Evolutionary conservation across 2,113 vertebrate species (phyloP), one percentile per base, ranked within the genome.

Genomic region (Calyptomena viridis): DNA sequence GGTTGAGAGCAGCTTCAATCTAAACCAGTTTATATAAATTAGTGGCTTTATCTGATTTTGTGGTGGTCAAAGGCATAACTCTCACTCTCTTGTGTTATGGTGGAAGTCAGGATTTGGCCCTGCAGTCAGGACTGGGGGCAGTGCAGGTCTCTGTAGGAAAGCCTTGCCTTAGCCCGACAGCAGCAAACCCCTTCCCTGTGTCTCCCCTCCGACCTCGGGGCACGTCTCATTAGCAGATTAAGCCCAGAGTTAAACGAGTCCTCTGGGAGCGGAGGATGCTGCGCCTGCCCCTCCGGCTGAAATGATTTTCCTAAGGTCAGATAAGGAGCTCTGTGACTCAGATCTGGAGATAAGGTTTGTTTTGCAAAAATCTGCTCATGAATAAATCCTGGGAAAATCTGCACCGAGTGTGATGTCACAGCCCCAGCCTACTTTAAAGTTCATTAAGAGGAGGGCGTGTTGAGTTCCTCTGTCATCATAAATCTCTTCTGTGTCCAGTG

Each of bases 161-260:
- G 60, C 33, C 52, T 13, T 63, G 47, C 62, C 55, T 72, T 28
- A 17, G 59, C 20, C n/a, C 75, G 50, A 3, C 20, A 53, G 93
- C 73, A 69, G 71, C 93, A 73, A 37, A 77, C 30, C 5, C 63
- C 63, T 93, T 68, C 68, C 75, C 50, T 69, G 25, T 60, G 80
- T 13, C 42, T 95, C 55, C 84, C 80, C 89, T 81, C 84, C 11
- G 40, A 84, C 90, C 94, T 25, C 47, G 1, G 92, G 79, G 80
- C 92, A 89, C 18, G 93, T 73, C 95, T 97, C 92, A 84, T 94
- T 96, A 96, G 90, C 88, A 90, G 93, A 93, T 95, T 84, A 93
- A 93, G 68, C 25, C 88, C 90, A 7, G 73, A 95, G 83, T 94
- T 75, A 93, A 95, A 89, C 2, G 62, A 89, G 73, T 84, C 95